Evolutionary conservation across 1,140 invertebrate genomes (phyloP), one percentile per base, ranked within the genome.

Genomic region (Drosophila lowei): DNA sequence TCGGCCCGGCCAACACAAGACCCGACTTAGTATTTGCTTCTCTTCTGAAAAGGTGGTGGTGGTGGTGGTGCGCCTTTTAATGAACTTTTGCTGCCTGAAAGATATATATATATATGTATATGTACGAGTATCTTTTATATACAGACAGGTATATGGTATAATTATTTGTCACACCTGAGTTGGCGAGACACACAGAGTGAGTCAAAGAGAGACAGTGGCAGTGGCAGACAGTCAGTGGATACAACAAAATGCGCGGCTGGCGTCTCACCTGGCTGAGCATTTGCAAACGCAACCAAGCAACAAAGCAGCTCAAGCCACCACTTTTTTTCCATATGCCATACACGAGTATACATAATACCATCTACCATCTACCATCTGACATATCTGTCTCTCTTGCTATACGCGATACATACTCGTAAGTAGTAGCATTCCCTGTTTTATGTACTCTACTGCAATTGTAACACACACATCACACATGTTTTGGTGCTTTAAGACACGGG

Each of bases 81-180:
- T 73, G 71, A 73, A 73, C 70, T 73, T 73, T 77, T 77, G 62
- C 62, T 49, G 75, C 48, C 73, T 61, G 70, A 54, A 43, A 67
- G n/a, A n/a, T n/a, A n/a, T n/a, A n/a, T n/a, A n/a, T n/a, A n/a
- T n/a, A n/a, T n/a, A n/a, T n/a, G n/a, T 23, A 64, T 25, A 47
- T 9, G 46, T 13, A 65, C 8, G 44, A 28, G 44, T 11, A 55
- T 30, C 11, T 13, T 11, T 13, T 38, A 25, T 72, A 59, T 64
- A 83, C 73, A 50, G 79, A 72, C 72, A 84, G 72, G 48, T 38
- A 38, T 38, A 38, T 38, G 34, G 85, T 84, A 83, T 89, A 89
- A 89, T 89, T 89, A 89, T 89, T 89, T 89, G 84, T 89, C 84
- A 89, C 84, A 89, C 84, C 84, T 89, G 84, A 89, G 84, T 89